Evolutionary conservation across 64 coral and sea anemone species (phyloP), one percentile per base, ranked within the genome.

Genomic region (Montipora capricornis): DNA sequence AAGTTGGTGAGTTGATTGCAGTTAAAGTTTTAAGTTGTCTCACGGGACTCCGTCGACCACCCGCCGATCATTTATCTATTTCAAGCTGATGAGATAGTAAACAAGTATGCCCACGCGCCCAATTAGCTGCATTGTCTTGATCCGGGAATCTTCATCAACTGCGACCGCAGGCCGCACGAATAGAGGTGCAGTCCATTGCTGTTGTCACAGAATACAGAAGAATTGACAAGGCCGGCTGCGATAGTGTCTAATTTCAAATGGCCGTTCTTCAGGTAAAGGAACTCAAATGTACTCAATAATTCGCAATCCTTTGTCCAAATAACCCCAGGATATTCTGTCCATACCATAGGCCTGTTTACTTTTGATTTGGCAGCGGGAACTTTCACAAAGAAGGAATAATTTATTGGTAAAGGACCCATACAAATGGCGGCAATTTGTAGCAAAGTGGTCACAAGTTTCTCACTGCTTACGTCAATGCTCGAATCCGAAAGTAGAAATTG

Each of bases 81-180:
- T 95, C 93, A 88, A 89, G 93, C 88, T 95, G 93, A 78, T 95
- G 88, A 90, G 88, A 90, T 95, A 95, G 90, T 90, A 95, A 94
- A 95, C 88, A 86, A 95, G 58, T 90, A 90, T 85, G 74, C 80
- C 61, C 71, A n/a, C 61, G 84, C 49, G 26, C 46, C 93, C 93
- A 95, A 95, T 95, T 84, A 89, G 50, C 77, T 45, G 14, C 68
- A 68, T 90, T 61, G 60, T 58, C 86, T 90, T 90, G 78, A 95
- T 95, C 93, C 93, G 93, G 93, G 93, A 95, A 85, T 95, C 73
- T 95, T 89, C 69, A 53, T 47, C 20, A 95, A 73, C 44, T 51
- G 73, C 80, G 73, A 95, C 93, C 93, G 93, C 93, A 95, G 89
- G 60, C 93, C 93, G 89, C 82, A 69, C 20, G 82, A 85, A 95